Evolutionary conservation across 2,113 vertebrate genomes (phyloP).

Genomic region (Vimba vimba): DNA sequence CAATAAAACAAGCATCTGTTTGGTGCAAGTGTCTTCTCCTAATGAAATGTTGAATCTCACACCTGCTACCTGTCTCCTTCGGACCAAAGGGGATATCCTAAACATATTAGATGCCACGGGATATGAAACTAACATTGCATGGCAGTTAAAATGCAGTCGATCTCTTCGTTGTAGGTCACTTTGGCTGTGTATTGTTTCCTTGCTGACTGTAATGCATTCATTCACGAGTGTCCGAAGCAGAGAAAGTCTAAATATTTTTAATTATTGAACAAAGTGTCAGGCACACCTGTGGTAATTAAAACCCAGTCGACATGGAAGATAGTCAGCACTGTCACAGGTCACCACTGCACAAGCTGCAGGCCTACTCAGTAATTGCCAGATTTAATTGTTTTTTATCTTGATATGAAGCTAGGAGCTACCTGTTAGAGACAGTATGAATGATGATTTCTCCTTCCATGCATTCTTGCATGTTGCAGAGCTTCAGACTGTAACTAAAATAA

Average conservation of each 20-base stretch:
- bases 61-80: conserved; percentile 33
- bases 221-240: conserved; percentile 48
- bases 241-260: conserved; percentile 72
- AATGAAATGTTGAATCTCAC: conserved; percentile 35
- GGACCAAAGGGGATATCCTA: conserved; percentile 38
- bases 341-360: conserved; percentile 49
- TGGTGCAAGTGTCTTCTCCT: conserved; percentile 7
- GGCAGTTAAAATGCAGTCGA: conserved; percentile 34
- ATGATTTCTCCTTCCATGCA: neutral
- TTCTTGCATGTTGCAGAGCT: neutral
- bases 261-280: conserved; percentile 75
- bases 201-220: conserved; percentile 60
- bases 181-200: conserved; percentile 44
- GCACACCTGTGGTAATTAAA: conserved; percentile 73
- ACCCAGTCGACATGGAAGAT: conserved; percentile 69
- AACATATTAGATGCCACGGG: conserved; percentile 39
- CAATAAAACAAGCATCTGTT: conserved; percentile 38
- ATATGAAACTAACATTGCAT: conserved; percentile 31
- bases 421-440: neutral
- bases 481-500: neutral
- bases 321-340: conserved; percentile 53
- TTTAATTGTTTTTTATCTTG: conserved; percentile 21
- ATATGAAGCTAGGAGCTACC: conserved; percentile 12
- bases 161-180: conserved; percentile 56
- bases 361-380: conserved; percentile 31